Base-by-base conservation (phyloP, 2,888 invertebrate species). In the Hirtodrosophila cameraria region DNA sequence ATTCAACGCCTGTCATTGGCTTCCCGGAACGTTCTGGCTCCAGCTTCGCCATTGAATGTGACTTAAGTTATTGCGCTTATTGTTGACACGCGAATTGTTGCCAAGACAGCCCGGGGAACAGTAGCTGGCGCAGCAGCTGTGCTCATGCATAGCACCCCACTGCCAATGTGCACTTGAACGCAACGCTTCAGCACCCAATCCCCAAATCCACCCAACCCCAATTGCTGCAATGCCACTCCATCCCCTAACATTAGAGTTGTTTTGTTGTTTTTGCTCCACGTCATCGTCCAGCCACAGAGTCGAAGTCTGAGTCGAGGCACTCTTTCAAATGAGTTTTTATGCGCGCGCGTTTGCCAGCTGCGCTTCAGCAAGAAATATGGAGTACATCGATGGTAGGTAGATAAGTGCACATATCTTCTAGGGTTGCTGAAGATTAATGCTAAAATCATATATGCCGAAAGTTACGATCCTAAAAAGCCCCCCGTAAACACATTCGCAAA, bases 61-160 rank as follows among this genome's bases (percentile, higher is more conserved):
- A 61, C 82, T 82, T 82, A 82, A 85, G 79, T 82, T 79, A 81
- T 85, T 81, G 79, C 76, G 85, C 85, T 84, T 84, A 81, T 85
- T 81, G 81, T 81, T 81, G 85, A 82, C 81, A 81, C 85, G 85
- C 78, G 84, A 75, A 75, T 77, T 54, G 78, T 48, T 63, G 69
- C 53, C 62, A 62, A 55, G 69, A 58, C 52, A 50, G 63, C 55
- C 53, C 36, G 52, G 41, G 58, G 33, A 39, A 13, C 46, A 35
- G 63, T 27, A 8, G 30, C 36, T 20, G 42, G 28, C 52, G 52
- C 38, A 72, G 78, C 79, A 70, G 83, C 80, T 79, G 83, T 78
- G 82, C 69, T 58, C 74, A 48, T 73, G 78, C 80, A 76, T 68
- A 60, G 45, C 45, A 42, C 43, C 58, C 72, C 61, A 66, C 62